Percentiles rank a stretch among this genome's conserved stretches.
These are phyloP conservation scores for Netelia virgata DNA, from an alignment of 2,888 invertebrate species.

Conservation along the genomic window DNA sequence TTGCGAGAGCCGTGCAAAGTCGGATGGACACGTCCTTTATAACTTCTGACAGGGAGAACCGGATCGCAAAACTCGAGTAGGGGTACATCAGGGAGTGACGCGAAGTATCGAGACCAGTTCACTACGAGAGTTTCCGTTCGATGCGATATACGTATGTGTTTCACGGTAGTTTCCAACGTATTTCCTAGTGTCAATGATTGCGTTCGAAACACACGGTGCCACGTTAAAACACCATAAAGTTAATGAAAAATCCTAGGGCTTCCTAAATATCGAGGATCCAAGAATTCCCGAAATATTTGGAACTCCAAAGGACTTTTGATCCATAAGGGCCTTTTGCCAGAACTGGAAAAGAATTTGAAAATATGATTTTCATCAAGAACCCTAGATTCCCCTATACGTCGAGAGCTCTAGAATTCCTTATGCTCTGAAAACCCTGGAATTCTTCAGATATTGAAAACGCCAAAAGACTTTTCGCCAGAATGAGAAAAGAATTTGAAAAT, in stretches of 20 bases:
- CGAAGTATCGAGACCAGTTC: slow-evolving; percentile 13
- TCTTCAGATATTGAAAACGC: background rate
- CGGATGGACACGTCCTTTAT: slow-evolving; percentile 37
- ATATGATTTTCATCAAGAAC: no score
- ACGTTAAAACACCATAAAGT: no score
- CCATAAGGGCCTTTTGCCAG: no score
- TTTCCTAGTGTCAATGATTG: slow-evolving; percentile 18
- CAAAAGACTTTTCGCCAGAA: no score
- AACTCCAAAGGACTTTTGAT: background rate
- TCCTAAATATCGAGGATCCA: background rate
- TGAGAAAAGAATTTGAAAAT: no score
- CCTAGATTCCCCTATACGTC: no score
- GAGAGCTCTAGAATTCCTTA: no score
- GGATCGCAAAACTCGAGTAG: slow-evolving; percentile 7
- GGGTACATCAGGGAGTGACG: slow-evolving; percentile 8
- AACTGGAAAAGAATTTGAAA: no score
- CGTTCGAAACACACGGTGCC: background rate
- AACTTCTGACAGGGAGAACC: slow-evolving; percentile 59
- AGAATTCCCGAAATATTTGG: background rate
- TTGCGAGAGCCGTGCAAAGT: slow-evolving; percentile 38
- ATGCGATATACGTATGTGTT: background rate
- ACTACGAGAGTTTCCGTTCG: slow-evolving; percentile 14
- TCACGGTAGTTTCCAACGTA: background rate
- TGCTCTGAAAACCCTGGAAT: background rate
- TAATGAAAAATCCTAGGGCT: background rate